Evolutionary conservation across 2,888 invertebrate species (phyloP).

Genomic region (Gastrophysa polygoni): DNA sequence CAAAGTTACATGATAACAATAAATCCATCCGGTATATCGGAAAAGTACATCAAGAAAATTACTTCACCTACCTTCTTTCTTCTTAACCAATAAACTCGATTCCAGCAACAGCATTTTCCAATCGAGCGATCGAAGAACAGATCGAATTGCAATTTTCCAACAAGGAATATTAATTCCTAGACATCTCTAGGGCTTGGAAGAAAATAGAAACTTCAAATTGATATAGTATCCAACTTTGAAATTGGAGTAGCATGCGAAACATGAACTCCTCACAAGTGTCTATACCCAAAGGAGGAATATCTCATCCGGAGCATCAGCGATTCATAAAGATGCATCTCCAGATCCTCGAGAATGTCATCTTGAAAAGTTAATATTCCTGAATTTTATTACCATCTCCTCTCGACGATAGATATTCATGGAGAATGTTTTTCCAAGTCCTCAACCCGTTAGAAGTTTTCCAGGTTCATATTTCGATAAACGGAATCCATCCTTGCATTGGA

Average conservation of each 20-base stretch:
- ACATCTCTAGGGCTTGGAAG: not conserved
- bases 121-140: no score
- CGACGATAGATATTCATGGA: slow-evolving; percentile 16
- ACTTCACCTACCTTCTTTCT: no score
- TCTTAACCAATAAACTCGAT: no score
- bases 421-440: slow-evolving; percentile 21
- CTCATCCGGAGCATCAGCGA: slow-evolving; percentile 38
- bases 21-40: no score
- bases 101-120: no score
- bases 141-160: no score
- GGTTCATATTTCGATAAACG: not conserved
- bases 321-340: slow-evolving; percentile 34
- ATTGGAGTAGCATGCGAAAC: slow-evolving; percentile 11
- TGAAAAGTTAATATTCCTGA: slow-evolving; percentile 37
- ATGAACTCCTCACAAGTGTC: slow-evolving; percentile 30
- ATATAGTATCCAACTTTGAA: slow-evolving; percentile 7
- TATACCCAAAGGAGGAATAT: slow-evolving; percentile 36
- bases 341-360: slow-evolving; percentile 26
- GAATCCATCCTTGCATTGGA: no score
- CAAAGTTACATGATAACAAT: no score
- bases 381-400: slow-evolving; percentile 36
- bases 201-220: slow-evolving; percentile 7
- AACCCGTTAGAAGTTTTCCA: slow-evolving; percentile 7
- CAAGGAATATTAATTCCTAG: not conserved
- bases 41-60: no score